phyloP scores from a whole-genome alignment of 2,797 vertebrate species.

The Microcaecilia unicolor region DNA sequence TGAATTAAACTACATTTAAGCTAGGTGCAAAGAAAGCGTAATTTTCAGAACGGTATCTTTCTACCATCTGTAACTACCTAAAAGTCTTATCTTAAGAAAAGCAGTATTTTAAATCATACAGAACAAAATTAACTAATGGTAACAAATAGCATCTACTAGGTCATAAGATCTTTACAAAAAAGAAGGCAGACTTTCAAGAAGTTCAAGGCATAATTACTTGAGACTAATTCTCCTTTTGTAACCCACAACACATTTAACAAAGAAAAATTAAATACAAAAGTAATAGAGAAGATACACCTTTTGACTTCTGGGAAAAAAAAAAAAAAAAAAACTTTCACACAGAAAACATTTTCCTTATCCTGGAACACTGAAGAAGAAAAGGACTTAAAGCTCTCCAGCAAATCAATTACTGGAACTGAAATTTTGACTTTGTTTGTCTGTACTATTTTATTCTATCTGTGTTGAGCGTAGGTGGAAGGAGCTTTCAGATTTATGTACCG shows the following conservation, averaged over 20 bases:
- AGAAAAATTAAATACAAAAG: conserved; percentile 36
- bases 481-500: too few species aligned
- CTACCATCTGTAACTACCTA: too few species aligned
- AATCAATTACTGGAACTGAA: conserved; percentile 3
- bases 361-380: conserved; percentile 21
- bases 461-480: too few species aligned
- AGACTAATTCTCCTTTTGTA: conserved; percentile 54
- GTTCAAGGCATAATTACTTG: conserved; percentile 60
- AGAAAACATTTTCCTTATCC: too few species aligned
- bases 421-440: conserved; percentile 34
- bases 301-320: neutral
- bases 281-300: conserved; percentile 2
- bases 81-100: conserved; percentile 51
- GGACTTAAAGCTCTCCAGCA: neutral
- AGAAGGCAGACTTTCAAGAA: conserved; percentile 40
- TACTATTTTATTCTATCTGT: too few species aligned
- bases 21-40: conserved; percentile 49
- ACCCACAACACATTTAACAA: conserved; percentile 49
- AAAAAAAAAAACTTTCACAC: conserved; percentile 29
- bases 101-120: conserved; percentile 50
- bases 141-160: conserved; percentile 45
- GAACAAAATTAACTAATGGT: conserved; percentile 43
- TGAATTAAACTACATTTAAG: conserved; percentile 47
- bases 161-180: conserved; percentile 37
- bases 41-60: conserved; percentile 31